phyloP scores from a whole-genome alignment of 1,140 invertebrate genomes.

The Brachionus plicatilis region DNA sequence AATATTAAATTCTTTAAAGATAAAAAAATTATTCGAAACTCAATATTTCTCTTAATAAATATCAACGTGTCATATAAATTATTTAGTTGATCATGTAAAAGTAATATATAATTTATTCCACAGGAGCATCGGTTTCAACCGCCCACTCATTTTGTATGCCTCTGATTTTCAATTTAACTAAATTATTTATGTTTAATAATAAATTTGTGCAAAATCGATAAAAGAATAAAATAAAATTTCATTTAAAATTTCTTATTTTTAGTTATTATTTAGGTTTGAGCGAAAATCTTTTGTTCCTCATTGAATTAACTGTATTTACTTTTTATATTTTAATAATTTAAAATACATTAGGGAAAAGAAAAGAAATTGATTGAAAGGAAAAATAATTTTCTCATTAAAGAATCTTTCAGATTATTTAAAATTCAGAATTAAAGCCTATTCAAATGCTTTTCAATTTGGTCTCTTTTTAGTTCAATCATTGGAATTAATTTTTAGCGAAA shows the following conservation, averaged over 20 bases:
- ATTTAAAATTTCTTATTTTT: background rate
- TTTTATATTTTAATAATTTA: background rate
- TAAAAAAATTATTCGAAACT: too few relatives aligned
- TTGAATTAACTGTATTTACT: background rate
- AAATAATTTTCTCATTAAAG: background rate
- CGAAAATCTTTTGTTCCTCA: background rate
- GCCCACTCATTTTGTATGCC: background rate
- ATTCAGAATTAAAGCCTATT: too few relatives aligned
- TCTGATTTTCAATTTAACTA: background rate
- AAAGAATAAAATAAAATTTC: background rate
- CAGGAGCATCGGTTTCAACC: background rate
- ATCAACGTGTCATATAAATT: background rate
- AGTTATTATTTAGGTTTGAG: background rate
- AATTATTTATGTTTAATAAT: background rate
- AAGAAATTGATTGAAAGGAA: background rate
- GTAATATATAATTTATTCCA: background rate
- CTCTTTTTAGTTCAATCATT: too few relatives aligned
- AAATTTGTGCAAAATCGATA: conserved; percentile 3
- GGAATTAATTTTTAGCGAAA: too few relatives aligned
- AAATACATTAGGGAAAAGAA: background rate
- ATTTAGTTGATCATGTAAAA: background rate
- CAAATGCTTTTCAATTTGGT: too few relatives aligned
- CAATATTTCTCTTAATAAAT: background rate
- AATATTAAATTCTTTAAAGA: background rate
- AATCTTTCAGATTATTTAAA: too few relatives aligned